Base-by-base conservation (phyloP, 2,888 invertebrate species). In the Dilophus febrilis region DNA sequence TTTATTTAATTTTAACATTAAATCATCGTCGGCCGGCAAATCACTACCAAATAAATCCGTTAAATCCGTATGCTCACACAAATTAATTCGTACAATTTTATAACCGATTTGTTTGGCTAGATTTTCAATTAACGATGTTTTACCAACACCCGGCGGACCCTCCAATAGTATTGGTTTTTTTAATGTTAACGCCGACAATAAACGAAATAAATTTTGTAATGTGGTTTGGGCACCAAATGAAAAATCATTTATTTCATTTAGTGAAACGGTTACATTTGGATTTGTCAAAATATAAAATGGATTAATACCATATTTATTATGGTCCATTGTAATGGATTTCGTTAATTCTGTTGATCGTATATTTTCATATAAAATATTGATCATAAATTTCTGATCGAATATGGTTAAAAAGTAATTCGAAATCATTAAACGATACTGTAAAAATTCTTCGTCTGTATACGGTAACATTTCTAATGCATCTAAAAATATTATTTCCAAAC, bases 31-130 rank as follows among this genome's bases (percentile, higher is more conserved):
- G 1, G 88, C 74, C 0, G 99, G 98, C 35, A 99, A 66, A 66
- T 99, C 98, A 3, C 94, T 86, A 18, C 98, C 99, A 61, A 99
- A 99, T 33, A 99, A 67, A 65, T 99, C 99, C 11, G 88, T 85
- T 39, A 98, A 77, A 61, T 99, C 98, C 73, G 98, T 99, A 66
- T 99, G 98, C 55, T 99, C 98, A 37, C 97, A 97, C 36, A 99
- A 70, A 68, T 99, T 99, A 43, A 99, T 90, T 35, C 98, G 71
- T 12, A 91, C 77, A 27, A 97, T 73, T 53, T 74, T 71, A 57
- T 90, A 77, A 2, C 88, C 85, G 3, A 90, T 76, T 8, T 76
- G 74, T 53, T 74, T 78, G 0, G 95, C 94, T 31, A 98, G 65
- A 19, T 91, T 91, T 40, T 80, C 77, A 2, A 99, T 85, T 40